Base-by-base conservation (phyloP, 2,888 invertebrate genomes). In the Himalopsyche tibetana region DNA sequence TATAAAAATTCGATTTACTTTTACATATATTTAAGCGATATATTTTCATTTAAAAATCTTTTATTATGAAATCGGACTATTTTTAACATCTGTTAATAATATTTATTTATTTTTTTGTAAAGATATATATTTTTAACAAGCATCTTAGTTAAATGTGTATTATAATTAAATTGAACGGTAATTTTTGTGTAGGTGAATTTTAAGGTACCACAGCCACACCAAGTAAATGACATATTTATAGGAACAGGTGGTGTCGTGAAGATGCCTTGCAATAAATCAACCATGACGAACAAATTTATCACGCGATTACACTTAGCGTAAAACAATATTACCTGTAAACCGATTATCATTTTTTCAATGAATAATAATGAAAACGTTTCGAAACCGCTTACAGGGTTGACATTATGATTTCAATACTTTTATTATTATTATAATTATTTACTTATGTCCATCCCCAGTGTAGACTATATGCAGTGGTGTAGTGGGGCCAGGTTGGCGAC, bases 221-320 rank as follows among this genome's bases (percentile, higher is more conserved):
- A 36, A 51, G 51, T 5, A 51, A 80, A 74, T 80, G 86, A 69
- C 84, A 86, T 82, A 82, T 84, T 86, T 83, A 83, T 82, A 84
- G 80, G 82, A 87, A 87, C 88, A 88, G 88, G 86, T 88, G 88
- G 82, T 84, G 87, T 82, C 82, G 85, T 82, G 86, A 79, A 55
- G 84, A 84, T 86, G 55, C 85, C 85, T 42, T 55, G 82, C 55
- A 86, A 85, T 88, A 88, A 88, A 88, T 88, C 88, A 88, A 88
- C 45, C 80, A 74, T 55, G 86, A 40, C 55, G 40, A 40, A n/a
- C 51, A 69, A 86, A 87, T 87, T 87, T 86, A 87, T 86, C 87
- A 74, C 84, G 69, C 88, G 83, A 88, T 88, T 88, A 84, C 84
- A 82, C 85, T 55, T 74, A 55, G 36, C 42, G 82, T 87, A 87